Evolutionary conservation across 2,888 invertebrate genomes (phyloP), one percentile per base, ranked within the genome.

Genomic region (Diarsia rubi): DNA sequence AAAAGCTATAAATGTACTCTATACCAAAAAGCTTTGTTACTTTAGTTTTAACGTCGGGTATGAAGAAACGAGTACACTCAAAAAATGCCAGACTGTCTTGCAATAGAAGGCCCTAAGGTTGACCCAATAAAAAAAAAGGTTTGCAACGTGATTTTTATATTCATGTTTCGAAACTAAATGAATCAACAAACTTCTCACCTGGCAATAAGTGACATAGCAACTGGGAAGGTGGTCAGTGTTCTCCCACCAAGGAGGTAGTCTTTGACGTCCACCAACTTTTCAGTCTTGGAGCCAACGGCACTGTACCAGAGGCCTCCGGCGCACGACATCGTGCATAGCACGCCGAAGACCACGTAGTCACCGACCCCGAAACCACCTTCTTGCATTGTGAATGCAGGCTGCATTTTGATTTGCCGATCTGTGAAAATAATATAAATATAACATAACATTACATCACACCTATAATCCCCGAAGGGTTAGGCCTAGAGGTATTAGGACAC

Each of bases 181-280:
- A 37, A 69, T 9, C 37, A 69, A 67, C 2, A n/a, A 71, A 54
- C 12, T 60, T 37, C 90, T 92, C 84, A 98, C 98, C 98, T 98
- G 73, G 98, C 98, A 90, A 99, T 97, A 52, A 99, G 97, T 14
- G 98, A 98, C 97, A 98, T 98, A 42, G 98, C 98, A 24, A 99
- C 98, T 0, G 99, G 99, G 90, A 98, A 98, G 0, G 98, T 97
- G 77, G 97, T 97, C 97, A 98, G 97, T 75, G 97, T 97, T 88
- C 97, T 97, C 75, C 98, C 98, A 49, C 98, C 98, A 79, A 98
- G 97, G 69, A 99, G 96, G 92, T 98, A 98, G 90, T 98, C 98
- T 85, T 97, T 96, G 92, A 98, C 92, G 90, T 97, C 96, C 86
- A 95, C 93, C 84, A 97, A 94, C 16, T 96, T 95, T 80, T 95